Evolutionary conservation across 2,113 vertebrate genomes (phyloP), one percentile per base, ranked within the genome.

Genomic region (Tursiops truncatus): DNA sequence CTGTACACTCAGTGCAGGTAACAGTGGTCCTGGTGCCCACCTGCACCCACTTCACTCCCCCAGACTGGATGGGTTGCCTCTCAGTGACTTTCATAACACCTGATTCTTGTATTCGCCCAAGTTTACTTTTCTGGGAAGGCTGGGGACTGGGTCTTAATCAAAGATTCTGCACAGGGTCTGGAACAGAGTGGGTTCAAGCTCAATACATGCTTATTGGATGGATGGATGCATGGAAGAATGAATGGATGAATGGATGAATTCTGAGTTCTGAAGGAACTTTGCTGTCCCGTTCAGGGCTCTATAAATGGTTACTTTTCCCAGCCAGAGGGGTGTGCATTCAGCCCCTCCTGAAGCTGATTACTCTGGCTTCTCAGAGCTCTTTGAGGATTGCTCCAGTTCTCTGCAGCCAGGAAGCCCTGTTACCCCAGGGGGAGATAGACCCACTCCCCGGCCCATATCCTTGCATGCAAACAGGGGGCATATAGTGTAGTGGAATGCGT

Each of bases 181-280:
- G 95, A 79, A 56, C 25, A 50, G 17, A 96, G 58, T 58, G 26
- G 18, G 31, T 63, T 62, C 47, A 53, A 50, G 17, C 38, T 86
- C 28, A 62, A 6, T 65, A 36, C 10, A 23, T 81, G 18, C 71
- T 93, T 92, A 18, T 17, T 83, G 33, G 47, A 12, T 84, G 31
- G 38, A 18, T 85, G 41, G 36, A 17, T 67, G 53, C 26, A 10
- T 17, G 25, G 62, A 74, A 17, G 38, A 18, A 36, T 74, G 53
- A 47, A 25, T 44, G 60, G 71, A 38, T 50, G 18, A 44, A 36
- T 67, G 68, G 50, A 53, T 47, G 62, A 44, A 67, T 96, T 79
- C 26, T 90, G 62, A 77, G 47, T 94, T 96, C 15, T 36, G 80
- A 91, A 93, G 82, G 73, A 89, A 41, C 2, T 25, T 95, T 26